Evolutionary conservation across 1,140 invertebrate species (phyloP).

Genomic region (Brachionus koreanus): DNA sequence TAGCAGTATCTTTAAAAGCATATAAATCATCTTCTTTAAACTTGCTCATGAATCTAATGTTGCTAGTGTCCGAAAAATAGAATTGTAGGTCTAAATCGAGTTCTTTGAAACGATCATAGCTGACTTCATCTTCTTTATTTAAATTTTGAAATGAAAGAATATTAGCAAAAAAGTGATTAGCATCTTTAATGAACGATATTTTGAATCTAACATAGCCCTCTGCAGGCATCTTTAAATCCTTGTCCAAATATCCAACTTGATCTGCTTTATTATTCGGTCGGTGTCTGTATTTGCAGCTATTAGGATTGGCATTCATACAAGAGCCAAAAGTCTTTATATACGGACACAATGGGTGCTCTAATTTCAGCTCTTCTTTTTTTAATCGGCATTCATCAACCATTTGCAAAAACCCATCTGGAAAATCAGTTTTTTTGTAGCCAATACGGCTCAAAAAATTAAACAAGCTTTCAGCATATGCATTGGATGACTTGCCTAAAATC

Average conservation of each 20-base stretch:
- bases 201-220: conserved; percentile 33
- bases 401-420: background rate
- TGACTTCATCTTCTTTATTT: background rate
- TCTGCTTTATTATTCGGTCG: background rate
- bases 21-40: conserved; percentile 6
- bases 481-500: background rate
- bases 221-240: background rate
- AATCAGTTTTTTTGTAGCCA: background rate
- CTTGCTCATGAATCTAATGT: background rate
- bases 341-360: background rate
- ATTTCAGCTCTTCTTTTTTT: conserved; percentile 14
- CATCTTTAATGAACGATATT: background rate
- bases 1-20: conserved; percentile 4
- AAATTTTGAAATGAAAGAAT: background rate
- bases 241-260: background rate
- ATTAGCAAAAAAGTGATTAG: conserved; percentile 35
- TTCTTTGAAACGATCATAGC: conserved; percentile 4
- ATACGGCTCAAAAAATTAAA: conserved; percentile 9
- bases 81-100: conserved; percentile 1
- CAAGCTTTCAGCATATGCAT: background rate
- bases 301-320: conserved; percentile 15
- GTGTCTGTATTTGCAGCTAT: conserved; percentile 15
- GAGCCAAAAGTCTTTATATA: conserved; percentile 29
- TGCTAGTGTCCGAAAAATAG: background rate
- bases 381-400: background rate